phyloP scores from a whole-genome alignment of 2,113 vertebrate genomes.

The Coptodon bakossiorum region DNA sequence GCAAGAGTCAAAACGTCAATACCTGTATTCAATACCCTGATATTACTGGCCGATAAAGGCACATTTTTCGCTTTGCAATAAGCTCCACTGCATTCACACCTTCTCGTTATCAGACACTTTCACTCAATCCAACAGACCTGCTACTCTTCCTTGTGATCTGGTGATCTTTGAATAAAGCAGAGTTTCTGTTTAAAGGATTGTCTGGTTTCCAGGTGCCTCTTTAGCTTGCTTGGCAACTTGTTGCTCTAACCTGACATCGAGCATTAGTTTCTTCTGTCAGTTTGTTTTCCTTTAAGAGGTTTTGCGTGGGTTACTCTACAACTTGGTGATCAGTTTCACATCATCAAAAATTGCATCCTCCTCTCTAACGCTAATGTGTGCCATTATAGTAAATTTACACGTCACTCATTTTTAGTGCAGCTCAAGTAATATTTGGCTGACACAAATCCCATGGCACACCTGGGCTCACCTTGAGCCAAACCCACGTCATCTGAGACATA shows the following conservation, averaged over 20 bases:
- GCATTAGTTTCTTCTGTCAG: not conserved
- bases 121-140: not conserved
- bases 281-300: not conserved
- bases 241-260: not conserved
- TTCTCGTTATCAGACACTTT: not conserved
- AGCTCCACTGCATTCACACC: not conserved
- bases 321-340: not conserved
- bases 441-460: not conserved
- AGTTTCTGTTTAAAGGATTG: not conserved
- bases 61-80: not conserved
- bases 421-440: not conserved
- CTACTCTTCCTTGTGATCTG: not conserved
- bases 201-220: not conserved
- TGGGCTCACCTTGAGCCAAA: not conserved
- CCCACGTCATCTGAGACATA: not conserved
- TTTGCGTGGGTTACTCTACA: not conserved
- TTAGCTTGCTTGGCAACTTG: not conserved
- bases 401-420: not conserved
- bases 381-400: not conserved
- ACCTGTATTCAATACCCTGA: not conserved
- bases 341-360: not conserved
- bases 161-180: not conserved
- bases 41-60: not conserved
- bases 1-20: not conserved
- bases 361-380: not conserved